Base-by-base conservation (phyloP, 53 echinoderm and acorn worm genomes). In the Echinarachnius parma region DNA sequence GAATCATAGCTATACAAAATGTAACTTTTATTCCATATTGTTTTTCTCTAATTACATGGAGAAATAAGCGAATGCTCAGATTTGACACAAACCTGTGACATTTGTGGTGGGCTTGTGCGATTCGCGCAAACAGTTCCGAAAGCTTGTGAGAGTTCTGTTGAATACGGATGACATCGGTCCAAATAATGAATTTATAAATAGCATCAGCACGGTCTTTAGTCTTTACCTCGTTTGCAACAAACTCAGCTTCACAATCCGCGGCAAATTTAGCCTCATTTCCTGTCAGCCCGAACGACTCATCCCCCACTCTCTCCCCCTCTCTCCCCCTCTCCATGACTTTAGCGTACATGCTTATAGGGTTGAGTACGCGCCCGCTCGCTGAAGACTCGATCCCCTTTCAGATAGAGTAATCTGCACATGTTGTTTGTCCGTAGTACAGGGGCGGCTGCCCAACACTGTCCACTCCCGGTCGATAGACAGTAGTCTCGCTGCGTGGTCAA, bases 191-290 rank as follows among this genome's bases (percentile, higher is more conserved):
- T n/a, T n/a, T 68, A 68, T 68, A 31, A 68, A 68, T 68, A 68
- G 68, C 25, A n/a, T n/a, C n/a, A 50, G 33, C 68, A 52, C 32
- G 21, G 68, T 22, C 68, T 49, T 33, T 34, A 49, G 33, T 50
- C 48, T 39, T n/a, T n/a, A n/a, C n/a, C 42, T 13, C 13, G 42
- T 39, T 7, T 50, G 30, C 31, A 14, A 68, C 35, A 32, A 33
- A 68, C 33, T 68, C 52, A 52, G 50, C 52, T 68, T 52, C 50
- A 32, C 20, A 56, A 56, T 55, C 74, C 57, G 74, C 35, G 69
- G 74, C 74, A 56, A 54, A 72, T 56, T 72, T 72, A 72, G 74
- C 24, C 56, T 72, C 74, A 72, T 72, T 72, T 72, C 74, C 74
- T 72, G 74, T 28, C 57, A 5, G 55, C 42, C 4, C 24, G n/a